Base-by-base conservation (phyloP, 2,797 vertebrate genomes). In the Acanthopagrus latus region DNA sequence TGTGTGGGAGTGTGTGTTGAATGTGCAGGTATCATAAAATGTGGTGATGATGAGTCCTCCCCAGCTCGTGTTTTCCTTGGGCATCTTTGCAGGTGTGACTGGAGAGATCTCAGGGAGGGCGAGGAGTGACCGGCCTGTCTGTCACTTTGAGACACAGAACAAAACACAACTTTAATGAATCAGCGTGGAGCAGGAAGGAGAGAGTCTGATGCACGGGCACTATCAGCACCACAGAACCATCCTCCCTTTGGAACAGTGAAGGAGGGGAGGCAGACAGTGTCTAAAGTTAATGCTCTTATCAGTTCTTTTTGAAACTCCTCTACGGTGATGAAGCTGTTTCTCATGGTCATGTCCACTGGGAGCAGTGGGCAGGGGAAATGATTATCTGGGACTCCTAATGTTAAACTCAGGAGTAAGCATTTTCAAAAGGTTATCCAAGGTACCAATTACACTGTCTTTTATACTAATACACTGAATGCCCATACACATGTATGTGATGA, bases 211-310 rank as follows among this genome's bases (percentile, higher is more conserved):
- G 71, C 72, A 27, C 62, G n/a, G 67, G 58, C 80, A 50, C 81
- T 94, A 94, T 95, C 94, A 89, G 86, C 82, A 80, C 58, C 50
- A 57, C 74, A 64, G 54, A 89, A 80, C 63, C 79, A 70, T 89
- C 90, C 93, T 95, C 93, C 93, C 91, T 27, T 68, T 80, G 70
- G 72, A 89, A 73, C 13, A 52, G 78, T 73, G 55, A 72, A 64
- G 78, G 79, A 68, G 68, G 75, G 88, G 89, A 90, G 91, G 79
- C 52, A 80, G 2, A 60, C 63, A 5, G 52, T 54, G 78, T 88
- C 88, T 81, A 65, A 88, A 88, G 75, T 85, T 92, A 90, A 86
- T 89, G 70, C 62, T 82, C 84, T 93, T 94, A 94, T 95, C 95
- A 74, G 21, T 17, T 85, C 41, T 72, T 80, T 84, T 89, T 86